Percentiles rank a stretch among this genome's conserved stretches.
Conservation (phyloP, 2,113 vertebrate genomes). For the Falcunculus frontatus region DNA sequence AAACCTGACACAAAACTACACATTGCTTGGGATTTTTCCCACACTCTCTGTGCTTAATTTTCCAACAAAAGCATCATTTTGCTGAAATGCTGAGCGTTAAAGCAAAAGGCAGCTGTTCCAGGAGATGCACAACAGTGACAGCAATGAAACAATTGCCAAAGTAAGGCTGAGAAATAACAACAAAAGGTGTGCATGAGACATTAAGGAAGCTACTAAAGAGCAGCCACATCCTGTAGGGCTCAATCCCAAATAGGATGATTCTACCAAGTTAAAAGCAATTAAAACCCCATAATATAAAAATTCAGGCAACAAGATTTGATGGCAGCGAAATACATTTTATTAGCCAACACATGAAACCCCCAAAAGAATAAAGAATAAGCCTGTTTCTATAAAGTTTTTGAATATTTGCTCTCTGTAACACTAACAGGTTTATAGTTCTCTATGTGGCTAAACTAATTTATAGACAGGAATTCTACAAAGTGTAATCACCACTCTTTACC, state of each 20-base stretch:
- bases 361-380: not conserved
- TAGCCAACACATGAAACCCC: not conserved
- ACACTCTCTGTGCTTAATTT: not conserved
- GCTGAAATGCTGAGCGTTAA: not conserved
- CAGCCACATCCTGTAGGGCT: not conserved
- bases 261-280: not conserved
- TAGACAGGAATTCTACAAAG: not conserved
- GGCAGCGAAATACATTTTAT: not conserved
- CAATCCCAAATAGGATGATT: not conserved
- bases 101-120: not conserved
- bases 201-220: not conserved
- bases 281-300: not conserved
- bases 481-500: not conserved
- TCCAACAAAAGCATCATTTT: not conserved
- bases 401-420: not conserved
- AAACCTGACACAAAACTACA: not conserved
- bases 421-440: not conserved
- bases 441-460: not conserved
- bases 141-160: not conserved
- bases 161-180: not conserved
- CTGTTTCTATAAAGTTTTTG: not conserved
- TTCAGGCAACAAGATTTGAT: not conserved
- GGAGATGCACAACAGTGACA: not conserved
- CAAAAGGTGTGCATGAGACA: not conserved
- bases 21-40: not conserved